Conservation (phyloP, 2,113 vertebrate genomes). For the Ifrita kowaldi region DNA sequence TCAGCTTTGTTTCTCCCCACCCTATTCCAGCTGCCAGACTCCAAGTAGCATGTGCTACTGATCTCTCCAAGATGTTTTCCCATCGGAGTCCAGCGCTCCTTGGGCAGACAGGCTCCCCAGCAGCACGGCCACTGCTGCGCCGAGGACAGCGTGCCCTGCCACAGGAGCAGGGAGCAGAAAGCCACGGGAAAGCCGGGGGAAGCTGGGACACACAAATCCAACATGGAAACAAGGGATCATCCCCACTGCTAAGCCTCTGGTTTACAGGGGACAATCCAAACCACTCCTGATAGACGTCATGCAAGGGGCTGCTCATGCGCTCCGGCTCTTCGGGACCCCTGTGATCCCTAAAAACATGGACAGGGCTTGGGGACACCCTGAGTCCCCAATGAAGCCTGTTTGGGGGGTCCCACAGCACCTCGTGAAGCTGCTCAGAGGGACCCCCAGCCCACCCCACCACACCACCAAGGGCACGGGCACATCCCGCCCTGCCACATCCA, state of each 20-base stretch:
- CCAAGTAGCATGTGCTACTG: conserved; percentile 62
- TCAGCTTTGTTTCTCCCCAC: conserved; percentile 60
- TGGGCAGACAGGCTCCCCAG: background rate
- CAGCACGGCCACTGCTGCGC: background rate
- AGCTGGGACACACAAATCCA: background rate
- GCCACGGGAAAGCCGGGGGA: background rate
- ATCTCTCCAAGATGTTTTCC: conserved; percentile 57
- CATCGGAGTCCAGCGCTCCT: background rate
- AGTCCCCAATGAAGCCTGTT: background rate
- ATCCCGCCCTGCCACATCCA: fast-evolving
- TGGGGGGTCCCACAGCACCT: background rate
- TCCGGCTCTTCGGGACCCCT: fast-evolving
- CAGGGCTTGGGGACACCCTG: fast-evolving
- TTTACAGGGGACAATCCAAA: background rate
- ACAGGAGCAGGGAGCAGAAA: background rate
- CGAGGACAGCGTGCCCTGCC: background rate
- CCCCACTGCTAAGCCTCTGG: background rate
- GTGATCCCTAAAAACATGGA: fast-evolving
- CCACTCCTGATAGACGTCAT: fast-evolving
- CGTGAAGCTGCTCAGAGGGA: background rate
- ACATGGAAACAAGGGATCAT: background rate
- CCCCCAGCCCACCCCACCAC: background rate
- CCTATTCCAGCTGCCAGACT: conserved; percentile 60
- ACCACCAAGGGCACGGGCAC: background rate
- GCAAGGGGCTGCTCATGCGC: fast-evolving